Evolutionary conservation across 2,888 invertebrate genomes (phyloP), one percentile per base, ranked within the genome.

Genomic region (Odontocerum albicorne): DNA sequence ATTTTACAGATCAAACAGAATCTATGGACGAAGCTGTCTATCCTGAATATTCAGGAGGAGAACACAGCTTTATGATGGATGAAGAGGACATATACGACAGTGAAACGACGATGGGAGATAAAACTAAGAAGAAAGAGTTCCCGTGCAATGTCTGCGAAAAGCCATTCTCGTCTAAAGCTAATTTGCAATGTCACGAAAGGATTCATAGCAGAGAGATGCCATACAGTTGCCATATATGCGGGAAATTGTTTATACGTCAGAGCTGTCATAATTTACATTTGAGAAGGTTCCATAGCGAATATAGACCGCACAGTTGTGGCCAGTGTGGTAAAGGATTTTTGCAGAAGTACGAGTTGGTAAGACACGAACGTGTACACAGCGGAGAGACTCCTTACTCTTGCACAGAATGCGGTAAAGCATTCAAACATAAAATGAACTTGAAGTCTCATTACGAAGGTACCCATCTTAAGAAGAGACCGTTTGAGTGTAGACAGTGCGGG

Each of bases 401-500:
- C 56, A 62, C 68, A 4, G 63, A 77, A 33, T 79, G 78, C 45
- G 55, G 65, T 2, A 69, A 68, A 59, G 67, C 62, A 55, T 77
- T 76, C 65, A 65, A 73, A 32, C 71, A 70, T 61, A 66, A 64
- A 45, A 66, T 72, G 15, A 76, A 76, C 46, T 67, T 77, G 49
- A 66, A 67, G 39, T 70, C 68, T 61, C 77, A 78, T 62, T 39
- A 71, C 51, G 65, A 62, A 47, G n/a, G n/a, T n/a, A 71, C 71
- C 52, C 75, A 75, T 67, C 79, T 83, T 0, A 85, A 83, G 2
- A 84, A 82, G 64, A 77, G 82, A 59, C 82, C 84, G 8, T 80
- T 82, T 68, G 73, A 70, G 0, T 85, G 85, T 65, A 73, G 72
- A 22, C 68, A 74, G 19, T 85, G 86, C 67, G 79, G 77, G 1